Conservation (phyloP, 1,140 invertebrate species). For the Nixonia krombeini region DNA sequence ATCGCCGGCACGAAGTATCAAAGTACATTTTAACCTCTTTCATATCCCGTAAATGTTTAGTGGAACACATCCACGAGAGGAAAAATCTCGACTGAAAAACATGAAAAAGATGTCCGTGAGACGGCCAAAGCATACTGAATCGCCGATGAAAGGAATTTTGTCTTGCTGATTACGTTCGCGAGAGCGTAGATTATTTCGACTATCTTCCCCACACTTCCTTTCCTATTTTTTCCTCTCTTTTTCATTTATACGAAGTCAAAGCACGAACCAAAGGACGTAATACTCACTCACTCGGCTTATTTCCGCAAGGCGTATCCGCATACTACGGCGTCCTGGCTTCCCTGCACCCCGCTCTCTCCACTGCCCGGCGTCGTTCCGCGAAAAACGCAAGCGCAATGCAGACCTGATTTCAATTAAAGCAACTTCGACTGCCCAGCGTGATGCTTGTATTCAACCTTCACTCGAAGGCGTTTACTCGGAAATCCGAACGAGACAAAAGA, state of each 20-base stretch:
- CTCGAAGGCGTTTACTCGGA: conserved; percentile 9
- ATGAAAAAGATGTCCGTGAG: not conserved
- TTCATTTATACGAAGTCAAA: conserved; percentile 11
- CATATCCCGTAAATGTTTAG: not conserved
- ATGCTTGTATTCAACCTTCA: conserved; percentile 36
- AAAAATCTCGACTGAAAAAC: not conserved
- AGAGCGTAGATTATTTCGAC: no score
- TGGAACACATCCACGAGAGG: not conserved
- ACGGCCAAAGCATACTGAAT: conserved; percentile 9
- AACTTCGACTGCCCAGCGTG: conserved; percentile 10
- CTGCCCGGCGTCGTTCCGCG: no score
- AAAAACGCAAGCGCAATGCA: conserved; percentile 35
- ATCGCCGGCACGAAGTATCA: not conserved
- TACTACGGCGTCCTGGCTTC: conserved; percentile 22
- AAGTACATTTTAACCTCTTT: not conserved
- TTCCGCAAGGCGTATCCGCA: conserved; percentile 33
- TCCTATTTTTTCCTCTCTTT: not conserved
- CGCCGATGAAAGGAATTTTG: conserved; percentile 1
- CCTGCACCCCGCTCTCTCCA: conserved; percentile 17
- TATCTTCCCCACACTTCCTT: no score
- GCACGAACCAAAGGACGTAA: conserved; percentile 24
- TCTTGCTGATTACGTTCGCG: conserved; percentile 6
- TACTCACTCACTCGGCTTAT: conserved; percentile 25
- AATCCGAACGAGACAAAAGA: conserved; percentile 20
- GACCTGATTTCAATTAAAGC: conserved; percentile 56